These are phyloP conservation scores for Neolamprologus devosi DNA, from an alignment of 2,113 vertebrate species.

Conservation along the genomic window DNA sequence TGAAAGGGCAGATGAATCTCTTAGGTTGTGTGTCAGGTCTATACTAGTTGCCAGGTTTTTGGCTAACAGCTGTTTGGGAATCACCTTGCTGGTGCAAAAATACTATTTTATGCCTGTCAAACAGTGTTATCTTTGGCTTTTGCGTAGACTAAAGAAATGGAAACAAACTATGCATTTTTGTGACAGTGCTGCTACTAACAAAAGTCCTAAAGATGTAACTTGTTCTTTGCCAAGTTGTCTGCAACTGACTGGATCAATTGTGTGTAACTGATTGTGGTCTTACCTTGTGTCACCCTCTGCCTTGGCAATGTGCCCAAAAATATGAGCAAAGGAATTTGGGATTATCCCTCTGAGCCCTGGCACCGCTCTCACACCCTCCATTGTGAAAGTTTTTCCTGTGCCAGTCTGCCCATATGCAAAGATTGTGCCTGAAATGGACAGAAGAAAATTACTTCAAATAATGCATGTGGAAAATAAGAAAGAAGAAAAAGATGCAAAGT, in stretches of 20 bases:
- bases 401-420: conserved; percentile 99
- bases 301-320: conserved; percentile 98
- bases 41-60: neutral
- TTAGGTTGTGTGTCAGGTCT: neutral
- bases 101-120: neutral
- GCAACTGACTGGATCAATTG: neutral
- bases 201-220: neutral
- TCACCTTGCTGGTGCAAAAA: neutral
- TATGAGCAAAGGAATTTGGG: conserved; percentile 96
- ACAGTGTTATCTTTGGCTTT: neutral
- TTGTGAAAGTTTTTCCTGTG: conserved; percentile 98
- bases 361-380: conserved; percentile 96
- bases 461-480: neutral
- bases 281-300: conserved; percentile 96
- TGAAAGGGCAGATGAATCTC: neutral
- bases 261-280: neutral
- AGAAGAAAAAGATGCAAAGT: neutral
- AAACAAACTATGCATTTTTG: neutral
- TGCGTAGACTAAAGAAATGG: neutral
- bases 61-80: neutral
- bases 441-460: neutral
- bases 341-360: conserved; percentile 97
- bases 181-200: neutral
- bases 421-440: conserved; percentile 82
- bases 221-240: neutral